phyloP scores from a whole-genome alignment of 2,113 vertebrate species.

The Phodopus roborovskii region DNA sequence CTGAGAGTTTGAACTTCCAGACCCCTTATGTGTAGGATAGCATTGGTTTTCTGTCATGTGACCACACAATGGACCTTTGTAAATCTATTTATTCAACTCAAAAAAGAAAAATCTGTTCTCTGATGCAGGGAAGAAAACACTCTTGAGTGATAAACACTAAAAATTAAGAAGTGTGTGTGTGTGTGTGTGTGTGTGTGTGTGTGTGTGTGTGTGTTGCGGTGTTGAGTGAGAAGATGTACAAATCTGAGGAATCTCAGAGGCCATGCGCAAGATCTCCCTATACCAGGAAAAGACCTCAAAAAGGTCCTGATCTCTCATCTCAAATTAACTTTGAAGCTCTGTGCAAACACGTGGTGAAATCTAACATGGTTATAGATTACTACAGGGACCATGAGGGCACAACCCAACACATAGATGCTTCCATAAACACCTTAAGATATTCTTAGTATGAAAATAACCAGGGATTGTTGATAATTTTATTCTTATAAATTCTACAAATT shows the following conservation, averaged over 20 bases:
- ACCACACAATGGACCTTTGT: not conserved
- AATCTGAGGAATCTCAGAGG: not conserved
- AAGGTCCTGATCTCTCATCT: not conserved
- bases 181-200: not conserved
- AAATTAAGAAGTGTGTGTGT: not conserved
- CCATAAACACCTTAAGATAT: not conserved
- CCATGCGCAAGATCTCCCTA: accelerated
- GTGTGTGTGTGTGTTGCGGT: not conserved
- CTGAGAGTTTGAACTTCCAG: not conserved
- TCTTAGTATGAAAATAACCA: not conserved
- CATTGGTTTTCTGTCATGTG: not conserved
- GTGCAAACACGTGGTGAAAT: not conserved
- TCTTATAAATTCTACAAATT: not conserved
- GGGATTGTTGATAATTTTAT: not conserved
- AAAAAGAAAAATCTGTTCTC: not conserved
- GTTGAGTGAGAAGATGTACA: not conserved
- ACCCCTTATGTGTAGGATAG: not conserved
- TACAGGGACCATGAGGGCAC: not conserved
- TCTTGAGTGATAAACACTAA: not conserved
- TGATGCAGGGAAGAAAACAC: not conserved
- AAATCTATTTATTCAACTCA: not conserved
- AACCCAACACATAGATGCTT: not conserved
- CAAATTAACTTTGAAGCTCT: not conserved
- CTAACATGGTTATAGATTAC: not conserved
- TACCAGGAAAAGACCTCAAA: not conserved